Percentiles rank a stretch among this genome's conserved stretches.
Evolutionary conservation across 2,113 vertebrate species (phyloP).

Genomic region (Anthoscopus minutus): DNA sequence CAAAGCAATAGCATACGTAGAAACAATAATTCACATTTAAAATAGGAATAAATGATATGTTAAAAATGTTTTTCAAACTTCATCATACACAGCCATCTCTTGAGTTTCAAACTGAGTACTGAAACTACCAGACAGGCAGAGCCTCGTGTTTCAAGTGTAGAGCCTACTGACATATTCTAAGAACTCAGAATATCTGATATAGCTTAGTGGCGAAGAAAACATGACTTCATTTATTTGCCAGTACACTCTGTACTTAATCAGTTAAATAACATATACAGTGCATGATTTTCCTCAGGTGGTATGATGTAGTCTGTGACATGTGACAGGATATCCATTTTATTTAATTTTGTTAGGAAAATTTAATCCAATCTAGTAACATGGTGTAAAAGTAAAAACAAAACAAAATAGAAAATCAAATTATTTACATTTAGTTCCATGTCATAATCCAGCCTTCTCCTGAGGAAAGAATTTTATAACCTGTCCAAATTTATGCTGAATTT

Average conservation of each 20-base stretch:
- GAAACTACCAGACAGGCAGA: not conserved
- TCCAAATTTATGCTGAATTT: not conserved
- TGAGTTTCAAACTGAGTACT: not conserved
- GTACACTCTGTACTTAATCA: not conserved
- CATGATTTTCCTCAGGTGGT: not conserved
- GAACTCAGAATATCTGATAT: not conserved
- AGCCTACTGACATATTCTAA: not conserved
- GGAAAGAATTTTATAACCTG: not conserved
- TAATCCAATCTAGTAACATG: not conserved
- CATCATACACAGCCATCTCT: not conserved
- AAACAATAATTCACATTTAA: not conserved
- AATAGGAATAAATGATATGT: not conserved
- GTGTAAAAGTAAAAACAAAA: not conserved
- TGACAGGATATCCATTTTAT: not conserved
- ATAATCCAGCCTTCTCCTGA: not conserved
- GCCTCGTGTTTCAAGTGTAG: not conserved
- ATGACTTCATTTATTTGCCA: not conserved
- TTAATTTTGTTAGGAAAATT: not conserved
- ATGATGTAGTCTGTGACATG: not conserved
- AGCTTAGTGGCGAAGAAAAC: not conserved
- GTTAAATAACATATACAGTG: not conserved
- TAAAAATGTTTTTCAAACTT: not conserved
- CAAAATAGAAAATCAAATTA: not conserved
- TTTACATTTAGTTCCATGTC: not conserved
- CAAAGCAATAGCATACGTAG: not conserved